Evolutionary conservation across 2,888 invertebrate genomes (phyloP).

Genomic region (Esperia sulphurella): DNA sequence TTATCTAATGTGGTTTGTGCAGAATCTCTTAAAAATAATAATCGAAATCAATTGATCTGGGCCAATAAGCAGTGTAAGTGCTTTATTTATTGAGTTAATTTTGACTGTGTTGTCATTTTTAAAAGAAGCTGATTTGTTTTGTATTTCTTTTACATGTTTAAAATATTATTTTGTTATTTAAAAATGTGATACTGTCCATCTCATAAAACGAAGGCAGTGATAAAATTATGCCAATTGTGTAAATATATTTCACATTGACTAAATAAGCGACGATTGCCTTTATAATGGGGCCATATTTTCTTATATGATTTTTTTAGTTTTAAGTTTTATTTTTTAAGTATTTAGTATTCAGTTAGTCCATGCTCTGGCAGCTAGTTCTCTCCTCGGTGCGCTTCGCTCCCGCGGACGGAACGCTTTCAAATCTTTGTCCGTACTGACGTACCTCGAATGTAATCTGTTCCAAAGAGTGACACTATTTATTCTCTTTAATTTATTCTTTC

Average conservation of each 20-base stretch:
- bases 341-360: conserved; percentile 1
- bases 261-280: conserved; percentile 21
- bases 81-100: conserved; percentile 21
- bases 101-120: conserved; percentile 3
- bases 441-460: conserved; percentile 65
- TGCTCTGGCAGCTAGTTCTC: background rate
- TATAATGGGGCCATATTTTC: conserved; percentile 31
- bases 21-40: conserved; percentile 7
- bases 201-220: background rate
- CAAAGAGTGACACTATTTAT: conserved; percentile 70
- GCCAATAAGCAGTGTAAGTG: conserved; percentile 34
- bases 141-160: no score
- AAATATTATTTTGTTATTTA: background rate
- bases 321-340: conserved; percentile 15
- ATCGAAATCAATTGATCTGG: conserved; percentile 8
- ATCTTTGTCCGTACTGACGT: conserved; percentile 26
- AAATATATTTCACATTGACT: background rate
- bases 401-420: conserved; percentile 31
- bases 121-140: background rate
- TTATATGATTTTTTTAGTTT: conserved; percentile 30
- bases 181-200: background rate
- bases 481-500: conserved; percentile 59
- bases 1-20: conserved; percentile 19
- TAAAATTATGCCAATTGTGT: background rate
- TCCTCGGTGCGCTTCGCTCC: conserved; percentile 9